A percentile compares a stretch with the other conserved stretches of the same genome.
phyloP scores from a whole-genome alignment of 2,113 vertebrate species.

The Podocnemis expansa region DNA sequence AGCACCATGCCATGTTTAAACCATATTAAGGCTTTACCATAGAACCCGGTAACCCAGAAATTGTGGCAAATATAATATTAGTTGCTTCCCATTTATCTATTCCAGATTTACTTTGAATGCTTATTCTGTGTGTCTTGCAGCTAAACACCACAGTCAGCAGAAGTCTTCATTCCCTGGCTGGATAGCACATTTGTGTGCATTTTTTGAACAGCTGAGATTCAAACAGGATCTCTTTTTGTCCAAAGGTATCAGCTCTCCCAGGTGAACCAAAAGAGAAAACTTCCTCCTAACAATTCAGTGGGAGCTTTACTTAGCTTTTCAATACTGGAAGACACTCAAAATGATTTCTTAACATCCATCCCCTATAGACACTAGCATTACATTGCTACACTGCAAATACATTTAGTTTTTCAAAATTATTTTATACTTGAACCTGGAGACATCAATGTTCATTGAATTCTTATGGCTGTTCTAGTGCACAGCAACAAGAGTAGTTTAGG shows the following conservation, averaged over 20 bases:
- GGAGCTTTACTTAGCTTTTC: neutral
- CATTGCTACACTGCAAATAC: neutral
- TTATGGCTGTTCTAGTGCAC: neutral
- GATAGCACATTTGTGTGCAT: accelerated
- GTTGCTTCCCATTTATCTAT: too few species aligned
- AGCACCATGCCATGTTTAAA: too few species aligned
- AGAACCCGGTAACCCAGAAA: too few species aligned
- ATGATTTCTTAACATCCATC: neutral
- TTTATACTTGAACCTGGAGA: neutral
- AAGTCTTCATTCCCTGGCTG: too few species aligned
- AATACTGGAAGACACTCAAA: neutral
- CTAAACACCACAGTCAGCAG: too few species aligned
- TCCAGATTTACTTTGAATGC: too few species aligned
- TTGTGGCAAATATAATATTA: too few species aligned
- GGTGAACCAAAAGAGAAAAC: neutral
- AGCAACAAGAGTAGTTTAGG: neutral
- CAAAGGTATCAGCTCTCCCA: neutral
- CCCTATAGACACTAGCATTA: neutral
- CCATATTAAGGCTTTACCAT: too few species aligned
- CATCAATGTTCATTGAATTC: neutral
- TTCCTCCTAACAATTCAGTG: neutral
- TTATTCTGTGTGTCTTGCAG: too few species aligned
- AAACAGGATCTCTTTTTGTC: neutral
- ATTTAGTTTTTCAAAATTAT: neutral
- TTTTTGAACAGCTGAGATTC: neutral